Conservation (phyloP, 2,888 invertebrate species). For the Agonopterix heracliana region DNA sequence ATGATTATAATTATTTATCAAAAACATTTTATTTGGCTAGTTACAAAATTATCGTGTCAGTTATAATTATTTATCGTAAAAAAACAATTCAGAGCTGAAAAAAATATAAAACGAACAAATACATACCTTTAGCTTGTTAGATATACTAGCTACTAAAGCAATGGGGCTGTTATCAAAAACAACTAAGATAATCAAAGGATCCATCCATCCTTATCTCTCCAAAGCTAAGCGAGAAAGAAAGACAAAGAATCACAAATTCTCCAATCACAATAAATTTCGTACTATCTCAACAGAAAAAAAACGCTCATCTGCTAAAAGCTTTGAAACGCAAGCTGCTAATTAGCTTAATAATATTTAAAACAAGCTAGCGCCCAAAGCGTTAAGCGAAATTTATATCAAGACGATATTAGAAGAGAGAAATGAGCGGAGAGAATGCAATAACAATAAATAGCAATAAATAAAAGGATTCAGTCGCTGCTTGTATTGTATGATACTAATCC, state of each 20-base stretch:
- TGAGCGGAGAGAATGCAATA: constrained; percentile 72
- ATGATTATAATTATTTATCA: too few species aligned
- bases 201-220: not conserved
- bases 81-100: too few species aligned
- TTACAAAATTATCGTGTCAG: too few species aligned
- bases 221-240: not conserved
- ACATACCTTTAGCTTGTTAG: too few species aligned
- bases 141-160: too few species aligned
- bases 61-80: too few species aligned
- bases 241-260: not conserved
- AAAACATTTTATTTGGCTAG: too few species aligned
- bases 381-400: constrained; percentile 70
- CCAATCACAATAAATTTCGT: not conserved
- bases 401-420: constrained; percentile 72
- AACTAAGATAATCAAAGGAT: too few species aligned
- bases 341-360: constrained; percentile 65
- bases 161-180: too few species aligned
- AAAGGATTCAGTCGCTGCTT: constrained; percentile 77
- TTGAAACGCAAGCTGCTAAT: constrained; percentile 45
- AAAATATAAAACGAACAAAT: too few species aligned
- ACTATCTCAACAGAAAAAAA: constrained; percentile 8
- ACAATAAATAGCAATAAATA: constrained; percentile 78
- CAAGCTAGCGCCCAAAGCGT: constrained; percentile 43
- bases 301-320: constrained; percentile 42
- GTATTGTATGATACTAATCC: constrained; percentile 77